Percentiles rank a stretch among this genome's conserved stretches.
Conservation (phyloP, 2,797 vertebrate species). For the Oreochromis mossambicus region DNA sequence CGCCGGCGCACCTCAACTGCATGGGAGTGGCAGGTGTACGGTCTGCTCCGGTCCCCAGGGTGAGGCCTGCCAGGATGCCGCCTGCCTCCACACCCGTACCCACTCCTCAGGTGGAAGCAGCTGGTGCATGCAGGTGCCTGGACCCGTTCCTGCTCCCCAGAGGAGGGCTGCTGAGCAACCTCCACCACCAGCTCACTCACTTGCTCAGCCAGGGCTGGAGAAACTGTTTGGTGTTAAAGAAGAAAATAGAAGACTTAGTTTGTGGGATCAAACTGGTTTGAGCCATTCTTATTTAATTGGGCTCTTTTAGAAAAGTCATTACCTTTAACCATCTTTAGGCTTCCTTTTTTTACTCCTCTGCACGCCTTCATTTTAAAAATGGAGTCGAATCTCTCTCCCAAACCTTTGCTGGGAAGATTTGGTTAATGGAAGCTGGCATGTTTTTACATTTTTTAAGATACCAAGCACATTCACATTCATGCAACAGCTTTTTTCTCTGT, state of each 20-base stretch:
- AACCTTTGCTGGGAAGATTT: not conserved
- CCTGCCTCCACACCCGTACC: not conserved
- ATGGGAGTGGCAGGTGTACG: not conserved
- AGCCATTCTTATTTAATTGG: not conserved
- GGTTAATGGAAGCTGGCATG: not conserved
- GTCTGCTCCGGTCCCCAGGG: not conserved
- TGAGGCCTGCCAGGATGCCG: not conserved
- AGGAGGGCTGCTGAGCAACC: not conserved
- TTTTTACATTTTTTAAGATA: not conserved
- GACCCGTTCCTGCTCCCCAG: not conserved
- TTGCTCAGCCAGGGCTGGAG: not conserved
- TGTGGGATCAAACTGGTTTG: not conserved
- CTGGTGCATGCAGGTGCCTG: not conserved
- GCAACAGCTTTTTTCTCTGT: not conserved
- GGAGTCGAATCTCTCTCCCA: not conserved
- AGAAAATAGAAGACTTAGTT: not conserved
- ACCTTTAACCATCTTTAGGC: not conserved
- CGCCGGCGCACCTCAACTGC: fast-evolving
- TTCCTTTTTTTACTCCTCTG: not conserved
- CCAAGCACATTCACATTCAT: not conserved
- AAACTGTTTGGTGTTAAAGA: not conserved
- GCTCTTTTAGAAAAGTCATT: not conserved
- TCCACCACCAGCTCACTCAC: not conserved
- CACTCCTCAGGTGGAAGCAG: not conserved
- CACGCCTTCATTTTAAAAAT: not conserved